Base-by-base conservation (phyloP, 2,888 invertebrate genomes). In the Ommatoiulus sabulosus region DNA sequence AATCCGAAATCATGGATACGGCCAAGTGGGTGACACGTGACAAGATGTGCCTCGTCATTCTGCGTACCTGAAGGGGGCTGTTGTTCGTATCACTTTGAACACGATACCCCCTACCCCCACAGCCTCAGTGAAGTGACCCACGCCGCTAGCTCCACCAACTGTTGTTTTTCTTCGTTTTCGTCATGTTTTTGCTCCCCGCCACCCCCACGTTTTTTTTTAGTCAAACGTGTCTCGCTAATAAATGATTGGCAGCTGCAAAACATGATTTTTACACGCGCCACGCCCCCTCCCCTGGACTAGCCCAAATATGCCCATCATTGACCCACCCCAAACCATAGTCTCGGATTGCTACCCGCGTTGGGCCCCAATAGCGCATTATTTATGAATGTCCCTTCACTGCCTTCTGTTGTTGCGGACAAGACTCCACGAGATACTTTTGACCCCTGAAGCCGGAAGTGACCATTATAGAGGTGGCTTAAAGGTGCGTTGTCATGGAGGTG, bases 81-180 rank as follows among this genome's bases (percentile, higher is more conserved):
- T 72, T 72, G 72, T 72, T 72, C 72, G n/a, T 72, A 72, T 72
- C 72, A 72, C 72, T 72, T 72, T 72, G 24, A 72, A 72, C 72
- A 72, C 72, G 72, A 72, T 72, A 72, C 72, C 72, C 72, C 72
- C 72, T 15, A 72, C 20, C 72, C 63, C 63, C 63, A 46, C 8
- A 46, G 8, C 15, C 52, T 52, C 52, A 52, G 15, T n/a, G n/a
- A n/a, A 20, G 63, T 63, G 1, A 63, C n/a, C 63, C n/a, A 72
- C 72, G 72, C 72, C 24, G 72, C 72, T 72, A 72, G 24, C 72
- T 72, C 72, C 72, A 72, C 72, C 72, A 72, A 72, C 72, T 72
- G 72, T 72, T 72, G 72, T 72, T 72, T 72, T 72, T 72, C 72
- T 72, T 72, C 72, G 72, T 72, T 72, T 72, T 72, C 72, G 72